A percentile compares a stretch with the other conserved stretches of the same genome.
These are phyloP conservation scores for Festucalex cinctus DNA, from an alignment of 2,113 vertebrate species.

Conservation along the genomic window DNA sequence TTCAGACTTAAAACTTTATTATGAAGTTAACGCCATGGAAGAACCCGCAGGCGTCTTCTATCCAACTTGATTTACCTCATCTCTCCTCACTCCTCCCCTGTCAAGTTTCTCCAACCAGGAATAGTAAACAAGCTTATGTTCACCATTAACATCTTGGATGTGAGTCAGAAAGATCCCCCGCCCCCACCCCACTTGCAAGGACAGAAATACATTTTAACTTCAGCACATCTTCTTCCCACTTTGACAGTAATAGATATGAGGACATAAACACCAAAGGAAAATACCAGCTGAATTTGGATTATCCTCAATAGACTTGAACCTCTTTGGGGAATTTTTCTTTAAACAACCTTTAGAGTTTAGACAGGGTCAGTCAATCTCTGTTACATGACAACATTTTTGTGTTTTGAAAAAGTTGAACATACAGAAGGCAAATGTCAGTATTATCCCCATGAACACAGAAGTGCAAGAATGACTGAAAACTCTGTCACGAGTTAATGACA, in stretches of 20 bases:
- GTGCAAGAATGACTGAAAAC: background rate
- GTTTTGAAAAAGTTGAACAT: too few species aligned
- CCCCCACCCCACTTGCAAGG: background rate
- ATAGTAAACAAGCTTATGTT: conserved; percentile 41
- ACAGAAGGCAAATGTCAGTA: too few species aligned
- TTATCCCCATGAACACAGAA: background rate
- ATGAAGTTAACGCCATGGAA: conserved; percentile 17
- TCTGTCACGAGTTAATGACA: background rate
- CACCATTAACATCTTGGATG: conserved; percentile 37
- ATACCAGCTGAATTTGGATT: background rate
- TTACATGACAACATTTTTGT: background rate
- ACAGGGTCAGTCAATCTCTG: background rate
- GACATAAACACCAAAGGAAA: background rate
- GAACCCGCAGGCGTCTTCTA: conserved; percentile 3
- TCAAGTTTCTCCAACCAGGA: conserved; percentile 38
- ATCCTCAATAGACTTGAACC: background rate
- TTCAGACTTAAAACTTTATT: conserved; percentile 26
- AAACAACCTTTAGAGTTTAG: background rate
- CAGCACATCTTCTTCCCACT: background rate
- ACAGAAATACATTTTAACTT: conserved; percentile 6
- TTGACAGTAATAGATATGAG: background rate
- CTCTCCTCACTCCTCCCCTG: conserved; percentile 27
- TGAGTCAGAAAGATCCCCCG: conserved; percentile 20
- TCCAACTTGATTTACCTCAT: conserved; percentile 4
- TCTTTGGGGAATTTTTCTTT: background rate